Percentiles rank a stretch among this genome's conserved stretches.
phyloP scores from a whole-genome alignment of 2,888 invertebrate genomes.

The Poecilobothrus nobilitatus region DNA sequence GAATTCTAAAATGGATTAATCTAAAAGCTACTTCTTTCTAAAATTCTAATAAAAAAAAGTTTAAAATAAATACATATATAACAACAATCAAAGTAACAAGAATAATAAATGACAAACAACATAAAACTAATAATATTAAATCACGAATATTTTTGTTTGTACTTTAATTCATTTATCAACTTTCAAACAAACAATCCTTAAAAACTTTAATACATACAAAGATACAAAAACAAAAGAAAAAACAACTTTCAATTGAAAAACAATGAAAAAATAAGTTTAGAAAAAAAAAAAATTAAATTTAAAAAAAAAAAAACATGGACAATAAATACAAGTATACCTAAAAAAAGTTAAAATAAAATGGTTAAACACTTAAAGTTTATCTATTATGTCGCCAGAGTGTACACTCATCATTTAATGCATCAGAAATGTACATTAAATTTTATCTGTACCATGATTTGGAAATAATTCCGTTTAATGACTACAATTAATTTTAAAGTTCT shows the following conservation, averaged over 20 bases:
- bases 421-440: not conserved
- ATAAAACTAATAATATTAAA: not conserved
- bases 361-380: conserved; percentile 2
- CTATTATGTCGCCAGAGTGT: not conserved
- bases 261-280: not conserved
- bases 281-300: not conserved
- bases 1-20: too few species aligned
- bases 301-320: too few species aligned
- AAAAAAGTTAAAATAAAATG: not conserved
- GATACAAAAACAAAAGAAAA: not conserved
- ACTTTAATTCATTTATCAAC: not conserved
- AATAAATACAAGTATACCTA: too few species aligned
- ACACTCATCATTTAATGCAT: not conserved
- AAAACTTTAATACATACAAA: too few species aligned
- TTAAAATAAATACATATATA: too few species aligned
- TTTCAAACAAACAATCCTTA: not conserved
- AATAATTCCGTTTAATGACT: too few species aligned
- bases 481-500: too few species aligned
- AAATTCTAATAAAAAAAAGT: too few species aligned
- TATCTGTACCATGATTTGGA: too few species aligned
- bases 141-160: not conserved
- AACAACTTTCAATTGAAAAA: not conserved
- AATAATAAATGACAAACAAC: not conserved
- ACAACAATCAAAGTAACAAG: too few species aligned
- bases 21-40: too few species aligned